These are phyloP conservation scores for Macrophya annulata DNA, from an alignment of 2,888 invertebrate species.

Conservation along the genomic window DNA sequence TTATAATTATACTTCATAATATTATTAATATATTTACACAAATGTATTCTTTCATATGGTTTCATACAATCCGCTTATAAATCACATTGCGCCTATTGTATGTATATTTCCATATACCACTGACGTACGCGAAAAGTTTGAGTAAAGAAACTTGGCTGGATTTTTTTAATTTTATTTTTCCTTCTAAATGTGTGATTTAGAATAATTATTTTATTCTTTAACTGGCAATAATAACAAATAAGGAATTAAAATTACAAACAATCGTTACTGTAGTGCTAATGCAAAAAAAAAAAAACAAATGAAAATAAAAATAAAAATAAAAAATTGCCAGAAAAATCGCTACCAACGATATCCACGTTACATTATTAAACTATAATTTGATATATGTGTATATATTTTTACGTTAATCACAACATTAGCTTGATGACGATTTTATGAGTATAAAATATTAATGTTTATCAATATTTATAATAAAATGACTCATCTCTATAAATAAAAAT, in stretches of 20 bases:
- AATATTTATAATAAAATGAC: neutral
- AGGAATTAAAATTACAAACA: neutral
- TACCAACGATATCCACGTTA: slow-evolving; percentile 7
- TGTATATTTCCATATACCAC: slow-evolving; percentile 72
- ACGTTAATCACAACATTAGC: neutral
- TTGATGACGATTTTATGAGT: neutral
- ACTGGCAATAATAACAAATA: neutral
- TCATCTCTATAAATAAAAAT: neutral
- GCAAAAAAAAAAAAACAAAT: neutral
- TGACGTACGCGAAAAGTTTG: slow-evolving; percentile 68
- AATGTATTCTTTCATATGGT: slow-evolving; percentile 66
- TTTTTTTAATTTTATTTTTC: slow-evolving; percentile 43
- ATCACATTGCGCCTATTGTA: slow-evolving; percentile 78
- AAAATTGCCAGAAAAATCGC: slow-evolving; percentile 27
- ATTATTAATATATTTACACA: slow-evolving; percentile 76
- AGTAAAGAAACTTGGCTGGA: slow-evolving; percentile 67
- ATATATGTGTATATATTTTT: neutral
- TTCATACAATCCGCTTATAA: slow-evolving; percentile 58
- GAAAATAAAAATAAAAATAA: neutral
- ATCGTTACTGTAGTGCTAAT: neutral
- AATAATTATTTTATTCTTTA: neutral
- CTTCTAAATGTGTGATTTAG: neutral
- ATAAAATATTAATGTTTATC: neutral
- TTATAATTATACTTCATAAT: slow-evolving; percentile 68
- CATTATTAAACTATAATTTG: neutral